Evolutionary conservation across 53 echinoderm and acorn worm species (phyloP), one percentile per base, ranked within the genome.

Genomic region (Crossaster papposus): DNA sequence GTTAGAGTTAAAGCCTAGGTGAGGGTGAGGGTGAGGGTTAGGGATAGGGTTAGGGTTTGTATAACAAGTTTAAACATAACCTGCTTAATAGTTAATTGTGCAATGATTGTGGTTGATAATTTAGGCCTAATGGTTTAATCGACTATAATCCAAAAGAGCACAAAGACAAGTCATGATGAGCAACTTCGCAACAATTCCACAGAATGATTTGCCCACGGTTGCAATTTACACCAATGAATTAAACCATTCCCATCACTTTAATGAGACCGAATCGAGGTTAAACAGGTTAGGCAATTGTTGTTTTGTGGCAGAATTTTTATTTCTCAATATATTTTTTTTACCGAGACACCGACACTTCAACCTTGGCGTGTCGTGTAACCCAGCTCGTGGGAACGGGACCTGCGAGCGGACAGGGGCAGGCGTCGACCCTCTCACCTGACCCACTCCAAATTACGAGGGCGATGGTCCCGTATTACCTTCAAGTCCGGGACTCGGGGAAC

Each of bases 311-410:
- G 18, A 14, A 62, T 9, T 20, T 62, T 62, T 18, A 44, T 44
- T 62, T 23, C 62, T 62, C 17, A 18, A 62, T 62, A 0, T 14
- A 54, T 14, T 8, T 15, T 17, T 23, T 23, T 17, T 23, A 23
- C 62, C 62, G 62, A 62, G 62, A 18, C 62, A 28, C 28, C 51
- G 32, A 52, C 79, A n/a, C n/a, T n/a, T n/a, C n/a, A 52, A 51
- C 52, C 31, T 80, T 80, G 30, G 54, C 58, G 10, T 12, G 30
- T 3, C 15, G 30, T 53, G 84, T 53, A 85, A 62, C 77, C 20
- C 62, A 77, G 87, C 37, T 74, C 87, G 87, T 87, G 87, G 87
- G 87, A 87, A 87, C 87, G 76, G 28, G 55, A 58, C 58, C 64
- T 29, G n/a, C 15, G 87, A 85, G 74, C 30, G 7, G 29, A 74